Base-by-base conservation (phyloP, 2,113 vertebrate species). In the Ranitomeya variabilis region DNA sequence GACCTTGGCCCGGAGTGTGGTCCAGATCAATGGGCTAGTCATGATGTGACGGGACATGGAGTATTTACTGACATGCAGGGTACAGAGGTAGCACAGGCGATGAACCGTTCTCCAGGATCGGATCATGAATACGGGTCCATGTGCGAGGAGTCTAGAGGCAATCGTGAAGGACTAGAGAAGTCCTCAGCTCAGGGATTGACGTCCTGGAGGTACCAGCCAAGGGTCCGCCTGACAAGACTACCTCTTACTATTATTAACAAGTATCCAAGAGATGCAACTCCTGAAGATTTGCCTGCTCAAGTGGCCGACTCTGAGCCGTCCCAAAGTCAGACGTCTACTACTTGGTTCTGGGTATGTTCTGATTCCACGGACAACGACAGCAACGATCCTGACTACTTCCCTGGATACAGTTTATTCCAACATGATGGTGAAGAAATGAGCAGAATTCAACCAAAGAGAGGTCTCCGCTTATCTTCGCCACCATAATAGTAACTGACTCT, bases 161-260 rank as follows among this genome's bases (percentile, higher is more conserved):
- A 59, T 4, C 2, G 21, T 62, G 26, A 62, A 62, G 57, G 59
- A 52, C 60, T 21, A 51, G 31, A 19, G 64, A 11, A n/a, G 4
- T 13, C 59, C 31, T 51, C 66, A 10, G 31, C 31, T 83, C 59
- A 52, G 18, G 60, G 6, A 12, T 9, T 83, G 18, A 59, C 26
- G 54, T 76, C 83, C 5, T 45, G 52, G 66, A 85, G 11, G 51
- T 85, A n/a, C 26, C 83, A 85, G 10, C 69, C 83, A 14, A 31
- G 54, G 26, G 83, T 85, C 16, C 6, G 8, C 13, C 23, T 76
- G 1, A 76, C 10, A 19, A 52, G 12, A 57, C 54, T 85, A 18
- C 83, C 83, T 37, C 7, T 21, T 26, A 66, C 57, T 59, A 26
- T 74, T n/a, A 9, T 85, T 14, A 74, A 54, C n/a, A 51, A n/a